A percentile compares a stretch with the other conserved stretches of the same genome.
Evolutionary conservation across 2,888 invertebrate genomes (phyloP).

Genomic region (Uloborus plumipes): DNA sequence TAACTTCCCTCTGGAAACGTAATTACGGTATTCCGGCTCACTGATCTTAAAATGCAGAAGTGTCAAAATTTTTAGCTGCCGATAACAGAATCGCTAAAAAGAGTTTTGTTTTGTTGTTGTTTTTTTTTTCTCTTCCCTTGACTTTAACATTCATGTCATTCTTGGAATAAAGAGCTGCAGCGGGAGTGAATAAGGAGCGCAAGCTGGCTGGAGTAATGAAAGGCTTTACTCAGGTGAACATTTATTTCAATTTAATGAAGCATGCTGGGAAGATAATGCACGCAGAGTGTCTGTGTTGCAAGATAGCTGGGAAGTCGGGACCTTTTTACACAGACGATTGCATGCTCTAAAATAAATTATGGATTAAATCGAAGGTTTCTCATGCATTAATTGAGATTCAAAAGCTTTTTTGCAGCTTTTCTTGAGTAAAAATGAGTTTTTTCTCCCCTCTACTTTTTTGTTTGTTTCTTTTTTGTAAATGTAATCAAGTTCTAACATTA

Average conservation of each 20-base stretch:
- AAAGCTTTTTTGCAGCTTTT: constrained; percentile 12
- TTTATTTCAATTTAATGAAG: constrained; percentile 54
- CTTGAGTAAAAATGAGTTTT: no score
- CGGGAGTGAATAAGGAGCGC: neutral
- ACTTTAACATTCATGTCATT: no score
- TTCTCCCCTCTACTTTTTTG: no score
- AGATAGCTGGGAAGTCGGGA: neutral
- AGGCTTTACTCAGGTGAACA: constrained; percentile 23
- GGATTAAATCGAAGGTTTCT: constrained; percentile 16
- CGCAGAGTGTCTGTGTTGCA: constrained; percentile 1
- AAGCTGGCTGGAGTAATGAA: constrained; percentile 19
- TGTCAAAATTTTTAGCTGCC: constrained; percentile 27
- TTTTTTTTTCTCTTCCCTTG: neutral
- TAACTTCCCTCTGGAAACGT: constrained; percentile 5
- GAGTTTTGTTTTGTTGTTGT: neutral
- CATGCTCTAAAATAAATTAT: neutral
- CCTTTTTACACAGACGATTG: neutral
- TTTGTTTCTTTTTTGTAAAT: no score
- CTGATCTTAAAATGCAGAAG: constrained; percentile 11
- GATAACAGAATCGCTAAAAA: constrained; percentile 6
- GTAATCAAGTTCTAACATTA: no score
- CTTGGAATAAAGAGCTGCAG: neutral
- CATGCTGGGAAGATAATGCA: constrained; percentile 29
- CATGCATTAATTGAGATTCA: constrained; percentile 29
- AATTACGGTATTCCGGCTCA: constrained; percentile 41